A percentile compares a stretch with the other conserved stretches of the same genome.
Evolutionary conservation across 2,113 vertebrate genomes (phyloP).

Genomic region (Tragelaphus imberbis): DNA sequence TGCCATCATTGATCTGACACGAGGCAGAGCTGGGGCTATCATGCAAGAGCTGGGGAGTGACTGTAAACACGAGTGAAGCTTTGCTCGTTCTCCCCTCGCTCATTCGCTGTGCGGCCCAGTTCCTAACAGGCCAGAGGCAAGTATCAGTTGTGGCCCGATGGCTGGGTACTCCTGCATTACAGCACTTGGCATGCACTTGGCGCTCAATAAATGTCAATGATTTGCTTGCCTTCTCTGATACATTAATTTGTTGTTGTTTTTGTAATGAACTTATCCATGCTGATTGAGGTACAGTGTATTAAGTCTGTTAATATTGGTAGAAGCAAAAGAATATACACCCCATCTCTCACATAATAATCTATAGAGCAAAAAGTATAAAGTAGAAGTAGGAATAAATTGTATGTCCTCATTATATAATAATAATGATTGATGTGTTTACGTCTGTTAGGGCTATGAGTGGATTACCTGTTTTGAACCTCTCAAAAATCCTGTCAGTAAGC

Average conservation of each 20-base stretch:
- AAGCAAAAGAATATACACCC: neutral
- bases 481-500: neutral
- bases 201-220: neutral
- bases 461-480: neutral
- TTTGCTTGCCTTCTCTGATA: neutral
- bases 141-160: neutral
- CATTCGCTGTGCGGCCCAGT: neutral
- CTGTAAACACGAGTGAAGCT: neutral
- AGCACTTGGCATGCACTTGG: neutral
- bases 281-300: neutral
- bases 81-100: rapidly evolving
- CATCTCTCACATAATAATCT: neutral
- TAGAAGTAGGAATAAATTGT: neutral
- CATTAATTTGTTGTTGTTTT: neutral
- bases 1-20: neutral
- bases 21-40: neutral
- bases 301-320: neutral
- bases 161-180: neutral
- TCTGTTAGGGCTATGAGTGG: neutral
- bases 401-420: neutral
- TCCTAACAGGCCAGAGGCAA: neutral
- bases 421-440: neutral
- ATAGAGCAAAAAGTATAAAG: neutral
- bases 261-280: neutral
- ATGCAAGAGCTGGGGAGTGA: neutral